A percentile compares a stretch with the other conserved stretches of the same genome.
These are phyloP conservation scores for Lochmaea crataegi DNA, from an alignment of 2,888 invertebrate species.

Conservation along the genomic window DNA sequence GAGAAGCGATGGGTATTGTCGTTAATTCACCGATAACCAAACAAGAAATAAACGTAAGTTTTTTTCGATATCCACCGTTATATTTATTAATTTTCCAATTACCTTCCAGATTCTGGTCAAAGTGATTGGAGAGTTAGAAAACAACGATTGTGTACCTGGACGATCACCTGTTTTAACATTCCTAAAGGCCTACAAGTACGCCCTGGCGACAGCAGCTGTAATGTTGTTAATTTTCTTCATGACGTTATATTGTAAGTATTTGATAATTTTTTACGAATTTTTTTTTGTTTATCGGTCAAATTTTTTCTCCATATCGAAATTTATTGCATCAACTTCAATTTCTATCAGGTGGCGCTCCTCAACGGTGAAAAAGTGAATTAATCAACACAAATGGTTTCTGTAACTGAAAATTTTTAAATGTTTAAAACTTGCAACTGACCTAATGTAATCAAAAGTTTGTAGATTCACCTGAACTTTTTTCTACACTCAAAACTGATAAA, in stretches of 20 bases:
- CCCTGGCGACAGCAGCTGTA: slow-evolving; percentile 51
- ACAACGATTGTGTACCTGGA: slow-evolving; percentile 44
- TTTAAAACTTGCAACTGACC: too few species aligned
- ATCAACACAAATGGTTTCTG: too few species aligned
- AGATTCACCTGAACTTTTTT: too few species aligned
- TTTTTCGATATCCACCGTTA: not conserved
- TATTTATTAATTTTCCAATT: not conserved
- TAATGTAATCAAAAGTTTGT: too few species aligned
- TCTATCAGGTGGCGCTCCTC: too few species aligned
- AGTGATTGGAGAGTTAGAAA: slow-evolving; percentile 47
- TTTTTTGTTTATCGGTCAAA: slow-evolving; percentile 7
- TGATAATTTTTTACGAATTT: not conserved
- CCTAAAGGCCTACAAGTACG: slow-evolving; percentile 52
- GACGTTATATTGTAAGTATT: slow-evolving; percentile 61
- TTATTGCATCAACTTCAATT: too few species aligned
- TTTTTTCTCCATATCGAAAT: too few species aligned
- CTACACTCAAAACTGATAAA: too few species aligned
- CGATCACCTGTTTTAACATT: slow-evolving; percentile 51
- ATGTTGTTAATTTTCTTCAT: slow-evolving; percentile 59
- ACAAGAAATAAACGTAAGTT: slow-evolving; percentile 56
- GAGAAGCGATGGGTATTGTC: slow-evolving; percentile 59
- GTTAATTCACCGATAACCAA: slow-evolving; percentile 58
- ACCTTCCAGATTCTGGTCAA: slow-evolving; percentile 51
- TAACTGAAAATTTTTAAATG: too few species aligned
- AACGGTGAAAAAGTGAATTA: too few species aligned